Base-by-base conservation (phyloP, 2,888 invertebrate genomes). In the Rugalucina vietnamica region DNA sequence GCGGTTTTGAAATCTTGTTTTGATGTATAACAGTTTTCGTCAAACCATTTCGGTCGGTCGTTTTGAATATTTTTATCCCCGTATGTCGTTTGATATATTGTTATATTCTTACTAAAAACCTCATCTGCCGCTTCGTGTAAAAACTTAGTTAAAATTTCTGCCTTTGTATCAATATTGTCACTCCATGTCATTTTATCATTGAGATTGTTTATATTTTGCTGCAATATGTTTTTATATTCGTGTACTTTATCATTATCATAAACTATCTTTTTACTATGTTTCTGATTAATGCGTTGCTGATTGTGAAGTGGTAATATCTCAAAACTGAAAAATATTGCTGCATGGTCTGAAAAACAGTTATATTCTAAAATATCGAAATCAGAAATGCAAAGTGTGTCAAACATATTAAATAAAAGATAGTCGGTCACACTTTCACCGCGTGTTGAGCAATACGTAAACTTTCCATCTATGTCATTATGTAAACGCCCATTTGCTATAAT, bases 1-100 rank as follows among this genome's bases (percentile, higher is more conserved):
- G 49, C 32, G 57, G 43, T 73, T 34, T 79, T 73, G 34, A 79
- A 79, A 3, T 79, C 29, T 21, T 27, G 24, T 27, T 60, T 60
- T 27, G 60, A 27, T 29, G 3, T 27, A 60, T 27, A 60, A 27
- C 60, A 60, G 4, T 29, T 60, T 5, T 60, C 60, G 29, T 60
- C 29, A 29, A 60, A 60, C 60, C 60, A 60, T 60, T 24, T 27
- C 4, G 60, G 60, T 54, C 24, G 18, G n/a, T 54, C 54, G n/a
- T 4, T 54, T 54, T 14, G n/a, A 54, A n/a, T 8, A 24, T 8
- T 5, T 54, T 54, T 54, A 21, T 54, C n/a, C 4, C 24, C n/a
- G n/a, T 54, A 54, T 14, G 18, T 54, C n/a, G 54, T 14, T 54
- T 14, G 18, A 24, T 54, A 18, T 14, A 54, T 5, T 4, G 10